phyloP scores from a whole-genome alignment of 2,888 invertebrate species.

The Thereva unica region DNA sequence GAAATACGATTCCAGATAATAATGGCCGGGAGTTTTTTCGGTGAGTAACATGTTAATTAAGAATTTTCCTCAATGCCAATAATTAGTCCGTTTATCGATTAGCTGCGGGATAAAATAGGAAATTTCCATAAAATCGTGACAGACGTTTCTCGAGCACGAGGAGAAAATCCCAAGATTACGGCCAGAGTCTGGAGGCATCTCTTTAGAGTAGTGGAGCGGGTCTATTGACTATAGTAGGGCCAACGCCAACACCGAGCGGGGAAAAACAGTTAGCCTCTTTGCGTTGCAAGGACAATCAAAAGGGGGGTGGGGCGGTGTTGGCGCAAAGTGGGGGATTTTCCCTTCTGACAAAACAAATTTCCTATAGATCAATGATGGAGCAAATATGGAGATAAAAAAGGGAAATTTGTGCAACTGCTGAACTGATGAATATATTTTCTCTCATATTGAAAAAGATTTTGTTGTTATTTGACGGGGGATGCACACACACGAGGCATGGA shows the following conservation, averaged over 20 bases:
- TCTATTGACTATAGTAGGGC: too few relatives aligned
- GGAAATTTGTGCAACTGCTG: constrained; percentile 29
- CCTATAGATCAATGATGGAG: constrained; percentile 34
- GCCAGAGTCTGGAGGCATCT: too few relatives aligned
- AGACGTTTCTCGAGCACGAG: too few relatives aligned
- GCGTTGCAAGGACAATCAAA: not conserved
- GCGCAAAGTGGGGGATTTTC: constrained; percentile 1
- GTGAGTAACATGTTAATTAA: constrained; percentile 48
- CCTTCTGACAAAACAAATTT: constrained; percentile 17
- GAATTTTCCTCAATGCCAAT: constrained; percentile 47
- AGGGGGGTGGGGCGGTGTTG: not conserved
- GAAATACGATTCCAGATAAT: constrained; percentile 41
- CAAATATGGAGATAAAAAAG: constrained; percentile 29
- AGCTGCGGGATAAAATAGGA: constrained; percentile 44
- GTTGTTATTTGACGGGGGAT: too few relatives aligned
- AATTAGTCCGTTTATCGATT: constrained; percentile 50
- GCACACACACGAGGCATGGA: too few relatives aligned
- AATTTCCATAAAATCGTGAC: constrained; percentile 36
- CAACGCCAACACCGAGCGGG: too few relatives aligned
- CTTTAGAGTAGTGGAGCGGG: too few relatives aligned
- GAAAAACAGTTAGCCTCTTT: too few relatives aligned
- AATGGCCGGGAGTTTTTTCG: constrained; percentile 43
- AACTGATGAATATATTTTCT: constrained; percentile 23
- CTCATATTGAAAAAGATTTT: not conserved
- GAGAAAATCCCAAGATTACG: too few relatives aligned